Conservation (phyloP, 1,140 invertebrate genomes). For the Drosophila mauritiana region DNA sequence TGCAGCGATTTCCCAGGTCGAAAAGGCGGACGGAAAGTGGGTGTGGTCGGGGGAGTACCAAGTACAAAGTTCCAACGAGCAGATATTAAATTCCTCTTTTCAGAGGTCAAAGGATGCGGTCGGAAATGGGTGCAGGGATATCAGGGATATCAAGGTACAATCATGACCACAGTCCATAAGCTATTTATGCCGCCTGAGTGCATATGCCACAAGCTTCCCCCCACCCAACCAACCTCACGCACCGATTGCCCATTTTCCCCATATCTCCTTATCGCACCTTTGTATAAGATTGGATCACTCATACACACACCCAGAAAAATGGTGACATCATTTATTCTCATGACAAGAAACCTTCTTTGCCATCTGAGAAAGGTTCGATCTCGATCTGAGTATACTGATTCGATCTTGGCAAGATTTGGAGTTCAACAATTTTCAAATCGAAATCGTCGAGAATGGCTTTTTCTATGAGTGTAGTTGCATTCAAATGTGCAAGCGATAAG, state of each 20-base stretch:
- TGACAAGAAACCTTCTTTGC: too few relatives aligned
- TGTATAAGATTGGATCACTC: constrained; percentile 18
- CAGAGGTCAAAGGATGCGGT: constrained; percentile 16
- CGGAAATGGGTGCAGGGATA: not conserved
- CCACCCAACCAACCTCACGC: not conserved
- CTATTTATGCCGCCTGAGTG: constrained; percentile 58
- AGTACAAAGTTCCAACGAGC: constrained; percentile 15
- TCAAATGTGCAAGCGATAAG: constrained; percentile 11
- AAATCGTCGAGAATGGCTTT: too few relatives aligned
- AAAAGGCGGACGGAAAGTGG: not conserved
- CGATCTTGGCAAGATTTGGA: too few relatives aligned
- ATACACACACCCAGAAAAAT: too few relatives aligned
- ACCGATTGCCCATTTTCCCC: not conserved
- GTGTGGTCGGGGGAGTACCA: not conserved
- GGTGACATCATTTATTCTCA: too few relatives aligned
- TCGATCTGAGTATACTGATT: too few relatives aligned
- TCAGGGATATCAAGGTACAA: constrained; percentile 21
- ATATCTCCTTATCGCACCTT: constrained; percentile 29
- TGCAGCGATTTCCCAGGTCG: constrained; percentile 13
- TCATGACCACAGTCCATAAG: constrained; percentile 47
- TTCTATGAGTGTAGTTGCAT: not conserved
- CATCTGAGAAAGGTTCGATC: too few relatives aligned
- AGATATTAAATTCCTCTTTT: constrained; percentile 49
- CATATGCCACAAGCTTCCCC: constrained; percentile 10
- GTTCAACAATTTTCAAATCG: too few relatives aligned